Percentiles rank a stretch among this genome's conserved stretches.
Evolutionary conservation across 2,113 vertebrate genomes (phyloP).

Genomic region (Hippolais icterina): DNA sequence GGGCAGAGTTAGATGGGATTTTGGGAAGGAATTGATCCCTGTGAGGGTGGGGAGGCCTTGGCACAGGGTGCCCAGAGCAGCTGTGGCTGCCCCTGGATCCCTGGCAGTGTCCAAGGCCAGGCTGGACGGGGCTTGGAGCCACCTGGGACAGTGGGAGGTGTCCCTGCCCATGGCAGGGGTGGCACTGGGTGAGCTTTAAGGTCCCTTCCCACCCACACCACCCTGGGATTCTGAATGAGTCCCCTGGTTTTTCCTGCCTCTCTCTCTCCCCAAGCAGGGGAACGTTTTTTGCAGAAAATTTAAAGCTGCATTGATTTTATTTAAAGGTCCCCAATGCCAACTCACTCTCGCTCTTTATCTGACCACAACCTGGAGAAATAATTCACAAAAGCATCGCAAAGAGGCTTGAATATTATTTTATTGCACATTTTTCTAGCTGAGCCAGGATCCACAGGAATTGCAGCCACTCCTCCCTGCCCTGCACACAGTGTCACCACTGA

Average conservation of each 20-base stretch:
- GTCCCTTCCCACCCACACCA: not conserved
- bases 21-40: not conserved
- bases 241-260: rapidly evolving
- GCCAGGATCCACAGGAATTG: not conserved
- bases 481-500: rapidly evolving
- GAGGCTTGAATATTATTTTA: not conserved
- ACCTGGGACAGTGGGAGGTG: no score
- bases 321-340: rapidly evolving
- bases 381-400: not conserved
- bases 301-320: not conserved
- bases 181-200: not conserved
- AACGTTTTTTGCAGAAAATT: not conserved
- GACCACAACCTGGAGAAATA: not conserved
- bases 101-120: not conserved
- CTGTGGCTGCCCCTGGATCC: not conserved
- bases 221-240: rapidly evolving
- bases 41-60: not conserved
- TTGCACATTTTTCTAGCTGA: not conserved
- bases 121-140: rapidly evolving
- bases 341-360: rapidly evolving
- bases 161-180: no score
- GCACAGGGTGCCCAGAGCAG: not conserved
- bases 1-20: rapidly evolving
- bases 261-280: not conserved
- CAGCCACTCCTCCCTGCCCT: not conserved